A percentile compares a stretch with the other conserved stretches of the same genome.
These are phyloP conservation scores for Rhimphoctona megacephalus DNA, from an alignment of 2,888 invertebrate genomes.

Conservation along the genomic window DNA sequence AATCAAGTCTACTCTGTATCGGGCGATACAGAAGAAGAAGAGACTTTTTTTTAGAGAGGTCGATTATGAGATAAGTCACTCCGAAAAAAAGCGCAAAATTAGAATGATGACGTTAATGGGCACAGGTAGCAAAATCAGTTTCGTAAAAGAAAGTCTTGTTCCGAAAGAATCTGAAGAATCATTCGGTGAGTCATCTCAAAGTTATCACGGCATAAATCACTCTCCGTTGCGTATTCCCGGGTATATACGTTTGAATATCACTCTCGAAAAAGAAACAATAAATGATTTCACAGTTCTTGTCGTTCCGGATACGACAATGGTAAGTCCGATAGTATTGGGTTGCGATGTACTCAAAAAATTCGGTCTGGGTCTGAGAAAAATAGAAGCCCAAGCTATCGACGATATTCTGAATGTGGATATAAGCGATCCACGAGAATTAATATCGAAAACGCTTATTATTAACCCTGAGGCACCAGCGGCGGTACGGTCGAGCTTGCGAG, in stretches of 20 bases:
- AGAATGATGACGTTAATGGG: slow-evolving; percentile 50
- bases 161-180: slow-evolving; percentile 44
- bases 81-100: background rate
- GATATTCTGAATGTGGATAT: slow-evolving; percentile 57
- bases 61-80: slow-evolving; percentile 17
- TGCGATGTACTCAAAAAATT: slow-evolving; percentile 56
- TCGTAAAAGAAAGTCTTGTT: slow-evolving; percentile 55
- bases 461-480: slow-evolving; percentile 34
- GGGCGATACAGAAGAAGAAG: background rate
- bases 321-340: slow-evolving; percentile 46
- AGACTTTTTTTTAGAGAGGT: slow-evolving; percentile 6
- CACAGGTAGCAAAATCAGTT: slow-evolving; percentile 54
- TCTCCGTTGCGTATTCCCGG: slow-evolving; percentile 44
- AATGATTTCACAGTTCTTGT: slow-evolving; percentile 43
- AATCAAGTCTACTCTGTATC: slow-evolving; percentile 6
- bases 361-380: slow-evolving; percentile 42
- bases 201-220: slow-evolving; percentile 54
- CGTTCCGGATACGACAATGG: slow-evolving; percentile 60
- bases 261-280: slow-evolving; percentile 23
- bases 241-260: slow-evolving; percentile 44
- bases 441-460: slow-evolving; percentile 39
- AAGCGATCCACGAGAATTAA: background rate
- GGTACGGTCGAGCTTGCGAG: slow-evolving; percentile 19
- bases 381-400: slow-evolving; percentile 14
- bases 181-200: background rate